phyloP scores from a whole-genome alignment of 2,113 vertebrate genomes.

The Clinocottus analis region DNA sequence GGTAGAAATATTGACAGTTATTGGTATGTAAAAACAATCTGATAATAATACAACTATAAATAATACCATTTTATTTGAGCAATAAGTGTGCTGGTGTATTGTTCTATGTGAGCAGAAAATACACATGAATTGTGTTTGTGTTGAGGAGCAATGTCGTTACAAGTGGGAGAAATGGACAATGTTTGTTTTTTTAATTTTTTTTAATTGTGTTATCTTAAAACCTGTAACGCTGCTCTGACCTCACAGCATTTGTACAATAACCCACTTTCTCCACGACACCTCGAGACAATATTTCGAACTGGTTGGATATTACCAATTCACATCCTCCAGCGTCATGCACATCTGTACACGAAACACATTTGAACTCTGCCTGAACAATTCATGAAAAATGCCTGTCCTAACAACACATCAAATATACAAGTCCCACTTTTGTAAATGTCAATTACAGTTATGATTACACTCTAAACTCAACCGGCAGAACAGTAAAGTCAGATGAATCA shows the following conservation, averaged over 20 bases:
- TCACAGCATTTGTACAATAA: too few species aligned
- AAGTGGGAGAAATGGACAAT: too few species aligned
- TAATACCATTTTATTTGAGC: not conserved
- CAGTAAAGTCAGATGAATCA: conserved; percentile 53
- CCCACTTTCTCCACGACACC: too few species aligned
- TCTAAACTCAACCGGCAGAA: conserved; percentile 54
- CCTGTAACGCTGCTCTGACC: too few species aligned
- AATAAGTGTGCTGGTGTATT: not conserved
- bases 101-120: not conserved
- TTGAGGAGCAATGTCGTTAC: too few species aligned
- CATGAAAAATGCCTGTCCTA: conserved; percentile 14
- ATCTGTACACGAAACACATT: not conserved
- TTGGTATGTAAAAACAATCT: not conserved
- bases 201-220: not conserved
- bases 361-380: not conserved
- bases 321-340: not conserved
- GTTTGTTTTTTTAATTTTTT: too few species aligned
- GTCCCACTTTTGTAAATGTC: conserved; percentile 59
- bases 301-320: not conserved
- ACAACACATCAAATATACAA: conserved; percentile 28
- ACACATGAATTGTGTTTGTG: too few species aligned
- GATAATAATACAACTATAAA: too few species aligned
- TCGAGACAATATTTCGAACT: too few species aligned
- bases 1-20: not conserved
- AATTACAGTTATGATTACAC: conserved; percentile 64